Percentiles rank a stretch among this genome's conserved stretches.
Evolutionary conservation across 2,113 vertebrate genomes (phyloP).

Genomic region (Mormyrus iriodes): DNA sequence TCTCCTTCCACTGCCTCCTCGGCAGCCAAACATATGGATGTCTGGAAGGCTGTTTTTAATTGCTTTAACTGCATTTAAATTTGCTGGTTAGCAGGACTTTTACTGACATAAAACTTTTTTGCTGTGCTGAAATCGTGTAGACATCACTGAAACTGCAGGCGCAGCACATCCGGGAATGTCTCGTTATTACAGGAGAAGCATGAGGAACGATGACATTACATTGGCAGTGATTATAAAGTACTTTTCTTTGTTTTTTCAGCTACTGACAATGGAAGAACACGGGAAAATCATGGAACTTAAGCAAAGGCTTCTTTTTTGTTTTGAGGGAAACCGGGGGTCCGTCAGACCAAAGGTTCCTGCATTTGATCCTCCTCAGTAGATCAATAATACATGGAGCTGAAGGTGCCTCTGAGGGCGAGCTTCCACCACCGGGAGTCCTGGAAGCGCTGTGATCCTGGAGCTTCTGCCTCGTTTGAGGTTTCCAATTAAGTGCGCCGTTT

Average conservation of each 20-base stretch:
- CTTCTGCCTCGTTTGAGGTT: constrained; percentile 37
- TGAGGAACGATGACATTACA: not conserved
- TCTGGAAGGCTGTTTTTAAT: not conserved
- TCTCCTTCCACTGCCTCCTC: not conserved
- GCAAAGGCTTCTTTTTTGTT: not conserved
- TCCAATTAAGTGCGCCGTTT: constrained; percentile 55
- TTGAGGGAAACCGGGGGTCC: constrained; percentile 27
- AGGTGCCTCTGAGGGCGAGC: constrained; percentile 44
- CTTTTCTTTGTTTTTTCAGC: not conserved
- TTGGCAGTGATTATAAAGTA: not conserved
- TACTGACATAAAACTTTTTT: not conserved
- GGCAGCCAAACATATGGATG: not conserved
- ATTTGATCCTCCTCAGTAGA: constrained; percentile 57
- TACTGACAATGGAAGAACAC: not conserved
- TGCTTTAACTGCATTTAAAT: not conserved
- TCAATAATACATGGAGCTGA: constrained; percentile 65
- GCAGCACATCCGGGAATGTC: not conserved
- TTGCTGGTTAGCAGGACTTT: not conserved
- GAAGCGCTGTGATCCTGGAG: constrained; percentile 25
- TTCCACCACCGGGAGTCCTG: constrained; percentile 40
- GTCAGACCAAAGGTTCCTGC: constrained; percentile 26
- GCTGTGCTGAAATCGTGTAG: not conserved
- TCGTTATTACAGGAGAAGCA: not conserved
- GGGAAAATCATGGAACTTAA: not conserved
- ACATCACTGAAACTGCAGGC: not conserved